Base-by-base conservation (phyloP, 23 tunicate genomes). In the Halocynthia roretzi region DNA sequence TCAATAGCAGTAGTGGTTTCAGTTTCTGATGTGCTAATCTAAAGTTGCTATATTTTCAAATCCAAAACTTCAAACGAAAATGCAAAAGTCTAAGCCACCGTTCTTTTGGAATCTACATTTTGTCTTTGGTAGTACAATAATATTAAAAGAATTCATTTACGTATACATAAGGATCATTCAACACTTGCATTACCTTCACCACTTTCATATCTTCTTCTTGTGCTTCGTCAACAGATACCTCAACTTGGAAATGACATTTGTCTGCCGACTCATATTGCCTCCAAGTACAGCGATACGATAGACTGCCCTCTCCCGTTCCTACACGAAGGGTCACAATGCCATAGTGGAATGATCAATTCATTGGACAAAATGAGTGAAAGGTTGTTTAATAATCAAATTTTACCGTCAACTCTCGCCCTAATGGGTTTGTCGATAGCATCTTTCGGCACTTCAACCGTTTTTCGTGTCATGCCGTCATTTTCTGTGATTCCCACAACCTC, bases 261-360 rank as follows among this genome's bases (percentile, higher is more conserved):
- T 75, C 85, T 31, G 76, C 93, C 14, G 76, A 85, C 7, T 51
- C 68, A 8, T 64, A 54, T 50, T 84, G 81, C 17, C 93, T 51
- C 48, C 81, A 87, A 50, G 76, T 69, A 51, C 93, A 87, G 19
- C 93, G 72, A 76, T 87, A 80, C 11, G 93, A 76, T 12, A 81
- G 9, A 8, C 75, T 68, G 6, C 93, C 93, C 22, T 81, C 85
- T 7, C 93, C 93, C 44, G 8, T 48, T n/a, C 93, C 93, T 87
- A 64, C 14, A 67, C 18, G 58, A 50, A 68, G 0, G 15, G 54
- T n/a, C 18, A 14, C 10, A 66, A 14, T 77, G 44, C 17, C 15
- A n/a, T 58, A 14, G 63, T 58, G 17, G 15, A 58, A 58, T 14
- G 63, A n/a, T n/a, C 15, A 58, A 58, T 58, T 14, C 15, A n/a